Percentiles rank a stretch among this genome's conserved stretches.
Conservation (phyloP, 2,888 invertebrate species). For the Sminthurinus aureus region DNA sequence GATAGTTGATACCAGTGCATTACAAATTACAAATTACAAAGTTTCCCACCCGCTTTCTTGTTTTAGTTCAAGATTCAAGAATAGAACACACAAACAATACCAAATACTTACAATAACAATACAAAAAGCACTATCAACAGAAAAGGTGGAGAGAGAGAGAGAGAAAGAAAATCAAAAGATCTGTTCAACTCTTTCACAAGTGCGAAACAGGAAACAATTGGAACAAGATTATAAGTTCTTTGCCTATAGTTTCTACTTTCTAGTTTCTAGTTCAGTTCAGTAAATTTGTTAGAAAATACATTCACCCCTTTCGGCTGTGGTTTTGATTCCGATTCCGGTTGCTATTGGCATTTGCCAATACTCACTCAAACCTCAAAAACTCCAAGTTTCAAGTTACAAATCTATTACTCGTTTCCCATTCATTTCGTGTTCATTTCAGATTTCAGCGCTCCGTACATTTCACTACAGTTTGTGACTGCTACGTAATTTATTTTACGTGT, state of each 20-base stretch:
- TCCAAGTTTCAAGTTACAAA: no score
- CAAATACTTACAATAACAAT: background rate
- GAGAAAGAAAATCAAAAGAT: slow-evolving; percentile 9
- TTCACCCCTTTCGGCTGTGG: background rate
- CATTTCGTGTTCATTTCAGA: no score
- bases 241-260: background rate
- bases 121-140: background rate
- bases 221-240: slow-evolving; percentile 8
- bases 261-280: background rate
- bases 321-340: background rate
- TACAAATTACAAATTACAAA: no score
- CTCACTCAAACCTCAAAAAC: no score
- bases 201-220: slow-evolving; percentile 2
- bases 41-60: no score
- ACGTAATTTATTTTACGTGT: background rate
- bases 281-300: background rate
- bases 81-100: background rate
- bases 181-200: slow-evolving; percentile 13
- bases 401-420: no score
- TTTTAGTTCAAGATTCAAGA: background rate
- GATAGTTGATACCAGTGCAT: no score
- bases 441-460: background rate
- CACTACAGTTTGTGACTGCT: background rate
- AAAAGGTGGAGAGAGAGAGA: background rate
- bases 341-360: no score